Base-by-base conservation (phyloP, 2,797 vertebrate species). In the Lutjanus campechanus region DNA sequence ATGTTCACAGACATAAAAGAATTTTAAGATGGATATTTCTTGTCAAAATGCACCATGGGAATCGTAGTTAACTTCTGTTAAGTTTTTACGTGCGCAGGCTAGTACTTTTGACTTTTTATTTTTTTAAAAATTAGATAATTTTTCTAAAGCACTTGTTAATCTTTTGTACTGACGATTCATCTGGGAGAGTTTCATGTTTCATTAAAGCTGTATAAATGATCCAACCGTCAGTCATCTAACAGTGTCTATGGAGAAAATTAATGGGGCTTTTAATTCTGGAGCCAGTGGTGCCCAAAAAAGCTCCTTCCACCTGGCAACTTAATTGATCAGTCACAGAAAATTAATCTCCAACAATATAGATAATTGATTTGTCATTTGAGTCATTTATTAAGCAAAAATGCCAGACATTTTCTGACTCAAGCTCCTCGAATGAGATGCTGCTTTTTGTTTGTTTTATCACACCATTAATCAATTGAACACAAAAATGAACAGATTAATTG, bases 361-460 rank as follows among this genome's bases (percentile, higher is more conserved):
- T 44, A 44, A 44, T 11, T 44, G 43, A 44, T 11, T 44, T 11
- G 11, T 44, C 43, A 44, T 47, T 47, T 47, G 46, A 47, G 13
- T 55, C 12, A 40, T 40, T 20, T 36, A 8, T 40, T 44, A 20
- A 16, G 19, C 25, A 51, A 41, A 44, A 51, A n/a, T 8, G 50
- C 7, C 16, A 51, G 9, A 51, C 13, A 16, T 7, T n/a, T 55
- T 58, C 41, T n/a, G 17, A 40, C 43, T 56, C 17, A 17, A 36
- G n/a, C 46, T 72, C 68, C 22, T 51, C 9, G n/a, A 49, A 12
- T 62, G 11, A 29, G 16, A 79, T 25, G n/a, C 47, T 22, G 40
- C 1, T 47, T 69, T 47, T 46, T 66, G 29, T 11, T 44, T 1
- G 19, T 47, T 76, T 19, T 40, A 22, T 55, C 19, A 63, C 15